Conservation (phyloP, 2,888 invertebrate species). For the Rosalia funebris region DNA sequence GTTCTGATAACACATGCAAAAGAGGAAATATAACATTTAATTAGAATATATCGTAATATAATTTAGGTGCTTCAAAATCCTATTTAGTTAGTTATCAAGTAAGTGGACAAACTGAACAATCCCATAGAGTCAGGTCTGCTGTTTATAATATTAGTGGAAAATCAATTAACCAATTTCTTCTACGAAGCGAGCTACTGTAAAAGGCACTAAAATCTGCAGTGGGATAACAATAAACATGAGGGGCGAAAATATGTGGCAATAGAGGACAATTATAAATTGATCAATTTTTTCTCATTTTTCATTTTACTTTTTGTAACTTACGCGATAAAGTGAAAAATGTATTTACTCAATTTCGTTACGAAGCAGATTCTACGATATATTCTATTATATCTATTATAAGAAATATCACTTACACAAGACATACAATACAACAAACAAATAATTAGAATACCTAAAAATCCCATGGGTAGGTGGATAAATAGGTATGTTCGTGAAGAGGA, state of each 20-base stretch:
- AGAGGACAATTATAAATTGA: too few relatives aligned
- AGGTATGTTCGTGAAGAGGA: conserved; percentile 28
- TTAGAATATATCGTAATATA: conserved; percentile 25
- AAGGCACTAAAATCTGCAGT: too few relatives aligned
- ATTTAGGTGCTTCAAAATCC: background rate
- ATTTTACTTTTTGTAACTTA: too few relatives aligned
- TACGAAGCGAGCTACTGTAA: too few relatives aligned
- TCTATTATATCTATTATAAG: conserved; percentile 8
- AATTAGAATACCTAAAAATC: conserved; percentile 34
- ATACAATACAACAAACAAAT: conserved; percentile 19
- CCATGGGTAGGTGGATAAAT: conserved; percentile 34
- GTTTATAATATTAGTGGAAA: too few relatives aligned
- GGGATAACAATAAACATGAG: too few relatives aligned
- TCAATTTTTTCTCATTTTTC: too few relatives aligned
- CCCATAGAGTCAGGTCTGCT: too few relatives aligned
- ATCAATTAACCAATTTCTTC: too few relatives aligned
- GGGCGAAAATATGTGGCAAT: too few relatives aligned
- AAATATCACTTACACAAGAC: conserved; percentile 26
- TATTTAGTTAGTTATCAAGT: background rate
- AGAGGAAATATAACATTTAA: conserved; percentile 15
- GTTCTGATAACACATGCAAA: conserved; percentile 21
- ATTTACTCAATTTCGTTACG: too few relatives aligned
- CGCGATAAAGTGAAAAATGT: too few relatives aligned
- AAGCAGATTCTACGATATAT: conserved; percentile 24
- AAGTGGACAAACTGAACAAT: background rate